Base-by-base conservation (phyloP, 2,113 vertebrate genomes). In the Heterotilapia buettikoferi region DNA sequence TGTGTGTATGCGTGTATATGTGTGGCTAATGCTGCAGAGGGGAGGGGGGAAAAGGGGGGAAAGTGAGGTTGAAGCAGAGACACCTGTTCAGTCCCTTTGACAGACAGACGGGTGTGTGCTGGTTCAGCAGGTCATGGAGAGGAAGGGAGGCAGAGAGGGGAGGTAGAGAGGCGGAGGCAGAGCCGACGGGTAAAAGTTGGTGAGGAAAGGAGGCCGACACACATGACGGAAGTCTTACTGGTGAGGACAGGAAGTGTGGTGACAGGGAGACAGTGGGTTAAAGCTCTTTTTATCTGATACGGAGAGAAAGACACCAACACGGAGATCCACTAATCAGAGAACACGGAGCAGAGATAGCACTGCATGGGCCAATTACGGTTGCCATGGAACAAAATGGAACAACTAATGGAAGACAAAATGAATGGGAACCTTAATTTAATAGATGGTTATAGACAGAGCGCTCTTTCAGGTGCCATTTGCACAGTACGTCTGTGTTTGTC, bases 51-150 rank as follows among this genome's bases (percentile, higher is more conserved):
- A 9, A 33, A 36, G 84, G 33, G 95, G 94, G 94, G 90, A 91
- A 89, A 91, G 91, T 88, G 93, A 94, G 95, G 92, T 93, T 85
- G 92, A 89, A 84, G 91, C 89, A 86, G 90, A 88, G 94, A 94
- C 97, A 97, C 96, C 96, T 97, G 97, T 97, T 97, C 89, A 53
- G 86, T 82, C 29, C 24, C 47, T 94, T 96, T 97, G 97, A 97
- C 93, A 79, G 97, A 96, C 96, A 96, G 94, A 96, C 90, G 59
- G 57, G 96, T 85, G 95, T 96, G 96, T 96, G 97, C 96, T 97
- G 96, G 93, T 96, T 97, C 97, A 97, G 96, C 97, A 97, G 95
- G 96, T 96, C 95, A 93, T 47, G 19, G 81, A 54, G 86, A 85
- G 57, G 80, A 33, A 83, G 68, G 66, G 88, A 71, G 84, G 81